Evolutionary conservation across 2,888 invertebrate species (phyloP).

Genomic region (Brenthis daphne): DNA sequence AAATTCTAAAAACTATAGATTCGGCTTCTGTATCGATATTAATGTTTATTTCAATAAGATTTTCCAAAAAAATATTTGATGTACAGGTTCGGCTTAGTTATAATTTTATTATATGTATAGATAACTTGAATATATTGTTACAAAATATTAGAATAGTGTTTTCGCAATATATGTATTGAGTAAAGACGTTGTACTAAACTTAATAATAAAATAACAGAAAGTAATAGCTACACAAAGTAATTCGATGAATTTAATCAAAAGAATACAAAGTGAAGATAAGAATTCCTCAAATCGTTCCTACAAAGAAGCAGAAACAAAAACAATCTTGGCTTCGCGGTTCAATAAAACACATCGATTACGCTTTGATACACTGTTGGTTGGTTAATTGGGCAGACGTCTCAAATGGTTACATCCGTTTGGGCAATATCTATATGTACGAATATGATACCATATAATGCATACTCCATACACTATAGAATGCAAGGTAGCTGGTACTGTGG

Average conservation of each 20-base stretch:
- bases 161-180: no score
- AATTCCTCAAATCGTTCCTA: constrained; percentile 6
- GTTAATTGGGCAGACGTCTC: constrained; percentile 69
- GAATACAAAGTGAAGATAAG: constrained; percentile 10
- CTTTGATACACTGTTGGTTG: constrained; percentile 49
- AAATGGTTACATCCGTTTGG: constrained; percentile 73
- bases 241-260: constrained; percentile 24
- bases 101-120: no score
- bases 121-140: no score
- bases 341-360: constrained; percentile 35
- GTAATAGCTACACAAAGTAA: constrained; percentile 1
- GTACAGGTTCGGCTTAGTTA: no score
- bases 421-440: constrained; percentile 44
- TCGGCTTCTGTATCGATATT: no score
- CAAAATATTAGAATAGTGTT: no score
- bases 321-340: constrained; percentile 24
- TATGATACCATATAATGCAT: constrained; percentile 4
- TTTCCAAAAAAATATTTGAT: no score
- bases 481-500: no score
- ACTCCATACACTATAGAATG: no score
- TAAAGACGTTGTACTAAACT: constrained; percentile 6
- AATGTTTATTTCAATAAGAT: no score
- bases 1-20: no score
- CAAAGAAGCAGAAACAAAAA: constrained; percentile 20
- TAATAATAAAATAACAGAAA: constrained; percentile 20